Evolutionary conservation across 2,113 vertebrate species (phyloP).

Genomic region (Cynoglossus semilaevis): DNA sequence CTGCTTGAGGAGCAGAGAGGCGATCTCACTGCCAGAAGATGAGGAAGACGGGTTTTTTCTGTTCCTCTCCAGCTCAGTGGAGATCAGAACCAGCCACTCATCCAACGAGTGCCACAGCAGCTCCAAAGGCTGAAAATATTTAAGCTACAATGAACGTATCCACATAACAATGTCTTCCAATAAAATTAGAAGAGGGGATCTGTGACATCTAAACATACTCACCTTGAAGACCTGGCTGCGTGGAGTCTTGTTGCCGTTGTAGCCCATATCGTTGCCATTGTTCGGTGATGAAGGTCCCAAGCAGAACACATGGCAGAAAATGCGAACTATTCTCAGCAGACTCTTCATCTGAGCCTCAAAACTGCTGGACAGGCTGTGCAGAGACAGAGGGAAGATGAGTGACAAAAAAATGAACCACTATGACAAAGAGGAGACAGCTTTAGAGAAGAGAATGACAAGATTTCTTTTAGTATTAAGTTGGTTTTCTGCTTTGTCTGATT

Average conservation of each 20-base stretch:
- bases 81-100: conserved; percentile 97
- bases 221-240: conserved; percentile 99
- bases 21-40: conserved; percentile 71
- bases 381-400: neutral
- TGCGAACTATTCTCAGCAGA: conserved; percentile 92
- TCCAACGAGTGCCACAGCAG: conserved; percentile 97
- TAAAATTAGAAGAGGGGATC: too few relatives aligned
- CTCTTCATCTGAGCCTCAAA: conserved; percentile 98
- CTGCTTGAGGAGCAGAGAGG: conserved; percentile 86
- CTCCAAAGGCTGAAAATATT: conserved; percentile 83
- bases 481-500: too few relatives aligned
- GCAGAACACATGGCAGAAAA: conserved; percentile 96
- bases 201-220: conserved; percentile 50
- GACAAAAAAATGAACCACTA: neutral
- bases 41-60: conserved; percentile 75
- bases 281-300: conserved; percentile 92
- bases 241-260: conserved; percentile 98
- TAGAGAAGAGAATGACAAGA: too few relatives aligned
- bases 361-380: conserved; percentile 90
- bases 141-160: too few relatives aligned
- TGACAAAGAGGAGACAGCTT: neutral
- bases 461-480: too few relatives aligned
- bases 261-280: conserved; percentile 96
- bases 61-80: conserved; percentile 89
- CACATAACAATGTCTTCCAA: too few relatives aligned